Conservation (phyloP, 1,140 invertebrate species). For the Camponotus pennsylvanicus region DNA sequence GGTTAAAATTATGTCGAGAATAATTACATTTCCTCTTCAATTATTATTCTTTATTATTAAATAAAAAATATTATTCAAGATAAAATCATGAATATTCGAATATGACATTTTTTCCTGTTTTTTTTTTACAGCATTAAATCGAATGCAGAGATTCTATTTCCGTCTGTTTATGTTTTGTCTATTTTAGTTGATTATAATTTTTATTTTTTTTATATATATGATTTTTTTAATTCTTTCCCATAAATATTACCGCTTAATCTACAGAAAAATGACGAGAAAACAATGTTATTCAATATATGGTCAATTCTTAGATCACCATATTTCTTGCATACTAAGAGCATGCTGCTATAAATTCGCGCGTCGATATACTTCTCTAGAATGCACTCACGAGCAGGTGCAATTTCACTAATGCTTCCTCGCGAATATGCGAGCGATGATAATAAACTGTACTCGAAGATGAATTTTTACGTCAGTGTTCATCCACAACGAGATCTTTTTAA, state of each 20-base stretch:
- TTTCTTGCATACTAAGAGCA: not conserved
- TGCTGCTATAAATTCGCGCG: not conserved
- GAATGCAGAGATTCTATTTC: too few relatives aligned
- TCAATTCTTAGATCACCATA: not conserved
- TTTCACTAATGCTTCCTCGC: conserved; percentile 4
- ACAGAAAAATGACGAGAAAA: not conserved
- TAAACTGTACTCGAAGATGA: not conserved
- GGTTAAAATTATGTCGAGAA: not conserved
- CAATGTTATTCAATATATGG: not conserved
- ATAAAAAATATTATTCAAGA: not conserved
- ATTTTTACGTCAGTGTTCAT: not conserved
- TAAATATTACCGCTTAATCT: not conserved
- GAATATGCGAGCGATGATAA: not conserved
- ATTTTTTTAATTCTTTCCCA: not conserved
- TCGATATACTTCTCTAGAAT: not conserved
- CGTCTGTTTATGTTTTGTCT: too few relatives aligned
- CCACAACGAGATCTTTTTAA: not conserved
- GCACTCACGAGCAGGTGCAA: conserved; percentile 2
- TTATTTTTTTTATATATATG: not conserved
- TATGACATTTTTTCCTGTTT: not conserved
- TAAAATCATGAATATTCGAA: not conserved
- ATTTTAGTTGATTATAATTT: not conserved
- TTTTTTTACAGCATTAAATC: not conserved
- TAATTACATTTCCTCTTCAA: not conserved
- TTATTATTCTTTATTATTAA: not conserved